Evolutionary conservation across 2,888 invertebrate genomes (phyloP).

Genomic region (Icerya purchasi): DNA sequence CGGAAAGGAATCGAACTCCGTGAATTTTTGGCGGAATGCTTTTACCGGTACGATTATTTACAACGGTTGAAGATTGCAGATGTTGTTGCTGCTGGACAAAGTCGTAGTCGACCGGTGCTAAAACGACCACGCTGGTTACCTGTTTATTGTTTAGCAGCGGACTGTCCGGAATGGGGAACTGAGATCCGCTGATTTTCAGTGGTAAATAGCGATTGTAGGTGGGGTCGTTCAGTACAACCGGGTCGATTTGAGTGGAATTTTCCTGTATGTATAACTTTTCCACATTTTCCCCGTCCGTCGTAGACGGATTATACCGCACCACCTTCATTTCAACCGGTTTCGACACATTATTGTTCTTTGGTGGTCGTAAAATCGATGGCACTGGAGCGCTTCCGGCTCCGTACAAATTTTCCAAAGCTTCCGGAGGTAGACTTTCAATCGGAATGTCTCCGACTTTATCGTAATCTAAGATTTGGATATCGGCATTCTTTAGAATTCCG

Average conservation of each 20-base stretch:
- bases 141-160: constrained; percentile 43
- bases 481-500: constrained; percentile 67
- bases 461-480: constrained; percentile 68
- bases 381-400: constrained; percentile 58
- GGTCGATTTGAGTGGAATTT: constrained; percentile 29
- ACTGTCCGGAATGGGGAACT: constrained; percentile 61
- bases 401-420: constrained; percentile 68
- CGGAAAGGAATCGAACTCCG: constrained; percentile 49
- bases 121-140: constrained; percentile 64
- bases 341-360: constrained; percentile 26
- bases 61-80: constrained; percentile 14
- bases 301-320: constrained; percentile 55
- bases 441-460: constrained; percentile 73
- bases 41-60: constrained; percentile 27
- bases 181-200: constrained; percentile 60
- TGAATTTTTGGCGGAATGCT: constrained; percentile 38
- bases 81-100: constrained; percentile 24
- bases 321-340: constrained; percentile 42
- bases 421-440: constrained; percentile 58
- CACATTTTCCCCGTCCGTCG: constrained; percentile 44
- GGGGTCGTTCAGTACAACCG: constrained; percentile 44
- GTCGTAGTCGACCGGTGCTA: constrained; percentile 60
- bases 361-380: constrained; percentile 37
- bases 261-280: constrained; percentile 44
- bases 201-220: constrained; percentile 67